Conservation (phyloP, 2,888 invertebrate genomes). For the Aproaerema taeniolella region DNA sequence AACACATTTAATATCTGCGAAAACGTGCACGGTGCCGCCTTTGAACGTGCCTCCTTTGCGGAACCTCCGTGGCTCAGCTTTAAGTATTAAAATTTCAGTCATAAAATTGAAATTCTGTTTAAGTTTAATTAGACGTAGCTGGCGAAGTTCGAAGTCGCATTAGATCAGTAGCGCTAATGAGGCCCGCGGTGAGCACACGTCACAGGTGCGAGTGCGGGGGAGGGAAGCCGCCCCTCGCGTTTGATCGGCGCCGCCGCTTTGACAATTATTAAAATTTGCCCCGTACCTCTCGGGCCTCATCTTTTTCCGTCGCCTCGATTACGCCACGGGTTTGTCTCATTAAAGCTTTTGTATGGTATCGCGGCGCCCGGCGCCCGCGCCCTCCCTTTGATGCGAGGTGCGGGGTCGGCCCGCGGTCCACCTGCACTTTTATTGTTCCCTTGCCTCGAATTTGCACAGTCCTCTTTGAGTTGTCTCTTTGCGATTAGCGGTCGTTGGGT, state of each 20-base stretch:
- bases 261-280: constrained; percentile 79
- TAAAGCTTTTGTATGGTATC: constrained; percentile 76
- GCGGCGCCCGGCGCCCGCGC: constrained; percentile 56
- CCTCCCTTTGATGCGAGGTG: constrained; percentile 16
- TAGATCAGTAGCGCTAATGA: constrained; percentile 74
- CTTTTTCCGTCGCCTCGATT: constrained; percentile 77
- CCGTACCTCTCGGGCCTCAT: constrained; percentile 75
- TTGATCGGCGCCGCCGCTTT: constrained; percentile 78
- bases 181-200: constrained; percentile 70
- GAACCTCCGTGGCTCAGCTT: constrained; percentile 61
- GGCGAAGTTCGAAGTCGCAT: constrained; percentile 68
- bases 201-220: constrained; percentile 46
- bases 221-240: constrained; percentile 50
- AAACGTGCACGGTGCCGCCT: constrained; percentile 74
- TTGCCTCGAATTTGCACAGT: constrained; percentile 70
- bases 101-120: constrained; percentile 73
- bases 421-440: constrained; percentile 75
- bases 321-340: constrained; percentile 77
- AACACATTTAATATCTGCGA: constrained; percentile 78
- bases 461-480: constrained; percentile 67
- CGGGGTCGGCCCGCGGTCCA: constrained; percentile 54
- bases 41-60: constrained; percentile 69
- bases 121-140: constrained; percentile 71
- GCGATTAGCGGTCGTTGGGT: constrained; percentile 46
- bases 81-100: constrained; percentile 73